Evolutionary conservation across 2,888 invertebrate species (phyloP), one percentile per base, ranked within the genome.

Genomic region (Ormyrus labotus): DNA sequence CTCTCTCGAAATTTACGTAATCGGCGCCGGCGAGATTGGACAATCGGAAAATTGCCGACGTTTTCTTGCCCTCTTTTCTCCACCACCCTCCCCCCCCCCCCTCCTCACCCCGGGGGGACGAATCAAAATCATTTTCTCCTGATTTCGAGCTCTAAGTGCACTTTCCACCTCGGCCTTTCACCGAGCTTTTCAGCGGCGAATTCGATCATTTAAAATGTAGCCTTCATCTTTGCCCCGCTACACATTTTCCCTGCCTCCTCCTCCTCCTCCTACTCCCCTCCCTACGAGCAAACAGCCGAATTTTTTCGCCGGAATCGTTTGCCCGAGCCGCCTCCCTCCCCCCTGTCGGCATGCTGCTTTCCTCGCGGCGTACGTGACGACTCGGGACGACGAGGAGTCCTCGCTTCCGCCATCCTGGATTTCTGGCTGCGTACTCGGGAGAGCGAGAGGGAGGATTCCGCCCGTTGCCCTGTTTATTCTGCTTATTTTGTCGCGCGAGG

Each of bases 401-500:
- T 83, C 84, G 81, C 82, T 83, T 55, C 77, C 83, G 83, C 84
- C 84, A 83, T 78, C 72, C 75, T 80, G 79, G 57, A 75, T 5
- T 13, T 47, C 11, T 64, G 19, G 19, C 19, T 53, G 11, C 47
- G 19, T 69, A 64, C 47, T 45, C 57, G 10, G 57, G 68, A 7
- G 68, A 5, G 58, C n/a, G 45, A 51, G 47, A 57, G 19, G 19
- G n/a, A 13, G 13, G 34, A 72, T 55, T 55, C 10, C 34, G n/a
- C 50, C 19, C 71, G 10, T 11, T 19, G 5, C 13, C 78, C 83
- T 90, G 88, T 90, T 90, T 90, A 88, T 89, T 88, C 86, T 87
- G 86, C 86, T 89, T 88, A 89, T 89, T 89, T 89, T 87, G 88
- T 89, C 88, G 87, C 89, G 86, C 87, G 87, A 19, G 19, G 83